Percentiles rank a stretch among this genome's conserved stretches.
Evolutionary conservation across 1,140 invertebrate genomes (phyloP).

Genomic region (Scaptomyza montana): DNA sequence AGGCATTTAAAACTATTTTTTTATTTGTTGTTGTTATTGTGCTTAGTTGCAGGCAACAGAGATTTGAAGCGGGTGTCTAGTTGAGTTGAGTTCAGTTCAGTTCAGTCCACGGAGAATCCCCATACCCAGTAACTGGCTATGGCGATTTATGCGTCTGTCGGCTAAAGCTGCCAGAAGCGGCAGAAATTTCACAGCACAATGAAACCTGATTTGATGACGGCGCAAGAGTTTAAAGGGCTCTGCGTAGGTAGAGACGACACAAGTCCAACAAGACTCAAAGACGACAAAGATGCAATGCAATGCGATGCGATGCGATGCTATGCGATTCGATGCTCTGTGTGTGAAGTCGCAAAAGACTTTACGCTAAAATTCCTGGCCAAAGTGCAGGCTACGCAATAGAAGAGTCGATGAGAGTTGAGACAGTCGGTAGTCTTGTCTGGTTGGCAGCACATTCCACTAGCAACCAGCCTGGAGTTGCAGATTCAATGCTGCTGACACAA

Average conservation of each 20-base stretch:
- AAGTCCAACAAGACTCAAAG: constrained; percentile 5
- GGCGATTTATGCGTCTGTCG: constrained; percentile 74
- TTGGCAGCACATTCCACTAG: constrained; percentile 59
- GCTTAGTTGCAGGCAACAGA: neutral
- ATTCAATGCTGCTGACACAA: constrained; percentile 11
- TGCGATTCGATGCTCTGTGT: constrained; percentile 8
- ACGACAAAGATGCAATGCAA: neutral
- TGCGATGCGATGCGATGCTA: neutral
- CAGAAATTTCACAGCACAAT: neutral
- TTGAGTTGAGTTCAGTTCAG: no score
- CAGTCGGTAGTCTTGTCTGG: constrained; percentile 31
- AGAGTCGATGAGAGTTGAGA: constrained; percentile 18
- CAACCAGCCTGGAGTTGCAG: constrained; percentile 25
- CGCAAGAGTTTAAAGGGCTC: constrained; percentile 72
- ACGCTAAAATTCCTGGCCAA: constrained; percentile 50
- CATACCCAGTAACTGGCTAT: neutral
- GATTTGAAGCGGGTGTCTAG: constrained; percentile 2
- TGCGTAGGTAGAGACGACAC: constrained; percentile 53
- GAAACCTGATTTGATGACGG: constrained; percentile 74
- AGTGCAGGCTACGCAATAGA: constrained; percentile 62
- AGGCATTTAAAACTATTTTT: constrained; percentile 64
- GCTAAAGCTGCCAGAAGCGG: constrained; percentile 8
- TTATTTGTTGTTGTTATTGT: neutral
- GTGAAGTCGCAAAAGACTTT: constrained; percentile 45
- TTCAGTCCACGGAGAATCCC: no score